Base-by-base conservation (phyloP, 1,140 invertebrate genomes). In the Hypsibius dujardini region DNA sequence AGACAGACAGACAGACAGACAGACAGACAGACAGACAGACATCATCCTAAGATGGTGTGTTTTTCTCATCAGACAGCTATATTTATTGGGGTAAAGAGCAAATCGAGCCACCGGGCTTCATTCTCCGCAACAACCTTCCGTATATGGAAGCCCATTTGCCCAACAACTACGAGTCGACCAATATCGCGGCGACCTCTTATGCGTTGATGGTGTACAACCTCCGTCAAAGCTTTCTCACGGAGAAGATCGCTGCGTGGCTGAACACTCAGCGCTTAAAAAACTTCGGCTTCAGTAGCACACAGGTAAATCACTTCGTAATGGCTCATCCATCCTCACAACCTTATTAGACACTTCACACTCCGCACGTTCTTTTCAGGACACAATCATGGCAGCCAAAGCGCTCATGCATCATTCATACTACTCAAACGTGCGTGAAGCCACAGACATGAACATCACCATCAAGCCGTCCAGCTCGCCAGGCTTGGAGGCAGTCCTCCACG, bases 271-370 rank as follows among this genome's bases (percentile, higher is more conserved):
- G 93, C 69, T 82, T 95, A 0, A 87, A 87, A n/a, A 88, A 95
- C 76, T 89, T 89, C 50, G 93, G 92, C 0, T 95, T 92, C 90
- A 90, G 90, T 0, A 94, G 91, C 0, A 94, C 92, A 1, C 90
- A 93, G 80, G 86, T 85, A 74, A 73, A 74, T 71, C n/a, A 60
- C 14, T 72, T 15, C 60, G 67, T 15, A 73, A 47, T 70, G 73
- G 59, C 46, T 2, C 28, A n/a, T 42, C 7, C 46, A n/a, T 40
- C 50, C 62, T 7, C 42, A 15, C 12, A 12, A 7, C 45, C 62
- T 7, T 15, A 67, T 15, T 15, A 12, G 62, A 67, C 7, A 15
- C 42, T 42, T 12, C 7, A 45, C 3, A 15, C 62, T 59, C 62
- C 46, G 62, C 73, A 71, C 69, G 40, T 71, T 69, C 71, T 60